These are phyloP conservation scores for Datnioides undecimradiatus DNA, from an alignment of 2,113 vertebrate species.

Conservation along the genomic window DNA sequence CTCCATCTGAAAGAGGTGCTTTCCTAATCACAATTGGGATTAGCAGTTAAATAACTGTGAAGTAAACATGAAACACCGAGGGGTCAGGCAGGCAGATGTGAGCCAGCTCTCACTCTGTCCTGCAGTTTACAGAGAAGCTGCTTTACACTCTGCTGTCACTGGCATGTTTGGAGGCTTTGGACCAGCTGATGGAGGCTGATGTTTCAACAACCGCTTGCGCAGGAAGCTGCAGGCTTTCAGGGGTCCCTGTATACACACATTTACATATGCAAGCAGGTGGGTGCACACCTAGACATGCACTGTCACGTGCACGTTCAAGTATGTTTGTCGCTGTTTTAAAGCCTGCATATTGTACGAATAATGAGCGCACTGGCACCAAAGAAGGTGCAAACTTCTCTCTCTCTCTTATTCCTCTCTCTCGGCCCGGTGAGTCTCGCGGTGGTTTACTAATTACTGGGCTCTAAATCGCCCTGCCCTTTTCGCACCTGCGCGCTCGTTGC, in stretches of 20 bases:
- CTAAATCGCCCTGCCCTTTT: slow-evolving; percentile 81
- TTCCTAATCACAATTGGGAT: slow-evolving; percentile 32
- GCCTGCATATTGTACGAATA: too few species aligned
- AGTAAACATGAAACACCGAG: not conserved
- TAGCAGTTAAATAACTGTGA: slow-evolving; percentile 41
- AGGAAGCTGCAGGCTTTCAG: slow-evolving; percentile 28
- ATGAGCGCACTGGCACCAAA: not conserved
- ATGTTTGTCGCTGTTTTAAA: too few species aligned
- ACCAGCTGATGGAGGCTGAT: slow-evolving; percentile 50
- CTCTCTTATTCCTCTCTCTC: slow-evolving; percentile 10
- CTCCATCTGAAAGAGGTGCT: not conserved
- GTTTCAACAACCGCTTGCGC: slow-evolving; percentile 52
- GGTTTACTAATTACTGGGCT: slow-evolving; percentile 83
- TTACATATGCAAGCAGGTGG: too few species aligned
- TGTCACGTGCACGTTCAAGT: not conserved
- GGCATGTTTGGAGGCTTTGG: slow-evolving; percentile 22
- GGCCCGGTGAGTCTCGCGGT: slow-evolving; percentile 68
- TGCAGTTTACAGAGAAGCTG: not conserved
- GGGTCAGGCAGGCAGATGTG: slow-evolving; percentile 10
- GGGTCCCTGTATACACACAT: slow-evolving; percentile 2
- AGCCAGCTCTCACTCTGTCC: not conserved
- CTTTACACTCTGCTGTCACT: slow-evolving; percentile 21
- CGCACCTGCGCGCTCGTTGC: slow-evolving; percentile 20
- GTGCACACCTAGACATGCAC: not conserved
- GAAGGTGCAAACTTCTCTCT: not conserved